Percentiles rank a stretch among this genome's conserved stretches.
Conservation (phyloP, 2,888 invertebrate species). For the Chalcis sispes region DNA sequence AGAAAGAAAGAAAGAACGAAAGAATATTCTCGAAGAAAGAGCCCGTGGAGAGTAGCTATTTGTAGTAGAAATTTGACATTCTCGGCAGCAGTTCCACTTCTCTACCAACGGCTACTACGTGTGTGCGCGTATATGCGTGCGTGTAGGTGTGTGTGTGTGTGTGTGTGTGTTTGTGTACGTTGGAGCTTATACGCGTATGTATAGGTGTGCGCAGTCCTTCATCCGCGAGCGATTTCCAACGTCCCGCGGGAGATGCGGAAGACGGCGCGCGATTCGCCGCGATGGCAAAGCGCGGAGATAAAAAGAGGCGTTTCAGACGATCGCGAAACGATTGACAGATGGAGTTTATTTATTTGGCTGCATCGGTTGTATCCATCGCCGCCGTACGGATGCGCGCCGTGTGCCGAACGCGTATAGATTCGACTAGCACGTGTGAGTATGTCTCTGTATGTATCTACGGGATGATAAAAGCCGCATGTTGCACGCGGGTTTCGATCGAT, state of each 20-base stretch:
- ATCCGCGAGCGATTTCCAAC: neutral
- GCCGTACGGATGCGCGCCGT: too few species aligned
- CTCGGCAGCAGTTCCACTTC: neutral
- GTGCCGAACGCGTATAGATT: too few species aligned
- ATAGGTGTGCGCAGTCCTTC: constrained; percentile 31
- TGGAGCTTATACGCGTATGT: constrained; percentile 20
- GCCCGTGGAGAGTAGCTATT: constrained; percentile 61
- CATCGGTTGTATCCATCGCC: too few species aligned
- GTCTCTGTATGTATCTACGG: too few species aligned
- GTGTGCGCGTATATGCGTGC: constrained; percentile 29
- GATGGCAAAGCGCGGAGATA: constrained; percentile 9
- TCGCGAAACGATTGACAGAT: constrained; percentile 57
- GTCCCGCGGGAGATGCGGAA: constrained; percentile 15
- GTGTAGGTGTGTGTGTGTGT: constrained; percentile 43
- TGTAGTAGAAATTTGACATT: constrained; percentile 61
- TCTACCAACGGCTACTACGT: neutral
- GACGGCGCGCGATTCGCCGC: constrained; percentile 2
- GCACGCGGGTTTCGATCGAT: too few species aligned
- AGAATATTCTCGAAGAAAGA: constrained; percentile 60
- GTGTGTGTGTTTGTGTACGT: constrained; percentile 58
- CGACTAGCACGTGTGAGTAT: too few species aligned
- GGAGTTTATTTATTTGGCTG: constrained; percentile 50
- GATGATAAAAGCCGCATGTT: too few species aligned
- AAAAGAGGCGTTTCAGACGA: constrained; percentile 27
- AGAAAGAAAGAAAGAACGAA: constrained; percentile 17